Evolutionary conservation across 2,888 invertebrate genomes (phyloP).

Genomic region (Maniola hyperantus): DNA sequence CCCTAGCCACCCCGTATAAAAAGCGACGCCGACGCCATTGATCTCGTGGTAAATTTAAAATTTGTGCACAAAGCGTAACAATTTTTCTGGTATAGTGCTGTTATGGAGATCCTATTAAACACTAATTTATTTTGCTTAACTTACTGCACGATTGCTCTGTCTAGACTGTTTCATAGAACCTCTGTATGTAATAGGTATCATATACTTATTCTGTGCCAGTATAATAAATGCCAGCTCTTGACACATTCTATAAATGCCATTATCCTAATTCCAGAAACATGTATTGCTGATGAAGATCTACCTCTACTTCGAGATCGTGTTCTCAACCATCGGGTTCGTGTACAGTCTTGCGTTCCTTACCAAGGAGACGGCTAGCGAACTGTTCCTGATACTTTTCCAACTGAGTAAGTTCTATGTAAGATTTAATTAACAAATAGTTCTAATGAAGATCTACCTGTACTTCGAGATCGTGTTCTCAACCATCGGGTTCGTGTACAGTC

Average conservation of each 20-base stretch:
- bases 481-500: slow-evolving; percentile 69
- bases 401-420: slow-evolving; percentile 58
- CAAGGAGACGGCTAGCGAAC: slow-evolving; percentile 66
- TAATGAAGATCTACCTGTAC: slow-evolving; percentile 48
- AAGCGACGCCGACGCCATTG: no score
- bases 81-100: no score
- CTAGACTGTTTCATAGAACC: no score
- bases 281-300: slow-evolving; percentile 70
- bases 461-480: slow-evolving; percentile 73
- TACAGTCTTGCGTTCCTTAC: slow-evolving; percentile 72
- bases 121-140: no score
- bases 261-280: slow-evolving; percentile 68
- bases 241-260: neutral
- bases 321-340: slow-evolving; percentile 67
- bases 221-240: no score
- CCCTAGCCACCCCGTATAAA: no score
- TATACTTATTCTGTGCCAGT: no score
- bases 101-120: no score
- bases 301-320: slow-evolving; percentile 74
- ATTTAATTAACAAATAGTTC: neutral
- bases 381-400: slow-evolving; percentile 73
- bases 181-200: no score
- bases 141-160: no score
- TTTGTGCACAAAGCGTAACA: no score
- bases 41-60: no score